Percentiles rank a stretch among this genome's conserved stretches.
Conservation (phyloP, 2,888 invertebrate species). For the Drosophila mimetica region DNA sequence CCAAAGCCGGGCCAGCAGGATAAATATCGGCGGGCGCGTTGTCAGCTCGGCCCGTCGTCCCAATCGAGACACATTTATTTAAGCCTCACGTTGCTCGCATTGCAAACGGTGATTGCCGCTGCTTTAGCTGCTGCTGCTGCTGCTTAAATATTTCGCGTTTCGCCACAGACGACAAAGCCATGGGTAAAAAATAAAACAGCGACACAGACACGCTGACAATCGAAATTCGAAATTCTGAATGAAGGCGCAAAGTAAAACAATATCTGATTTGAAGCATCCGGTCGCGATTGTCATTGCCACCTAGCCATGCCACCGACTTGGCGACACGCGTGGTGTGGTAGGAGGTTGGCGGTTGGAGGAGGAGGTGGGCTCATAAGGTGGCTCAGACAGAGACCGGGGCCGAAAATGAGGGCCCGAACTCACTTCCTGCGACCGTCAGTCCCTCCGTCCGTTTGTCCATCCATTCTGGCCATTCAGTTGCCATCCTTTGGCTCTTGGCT, state of each 20-base stretch:
- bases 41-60: constrained; percentile 25
- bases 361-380: constrained; percentile 2
- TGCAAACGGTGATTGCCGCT: constrained; percentile 56
- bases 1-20: constrained; percentile 27
- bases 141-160: constrained; percentile 54
- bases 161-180: constrained; percentile 30
- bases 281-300: constrained; percentile 84
- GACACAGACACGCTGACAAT: constrained; percentile 76
- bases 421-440: constrained; percentile 70
- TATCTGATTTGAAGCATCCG: constrained; percentile 84
- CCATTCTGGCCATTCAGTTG: constrained; percentile 48
- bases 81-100: constrained; percentile 72
- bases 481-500: constrained; percentile 42
- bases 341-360: constrained; percentile 23
- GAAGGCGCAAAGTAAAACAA: constrained; percentile 80
- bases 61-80: constrained; percentile 74
- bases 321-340: constrained; percentile 46
- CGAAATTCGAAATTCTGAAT: constrained; percentile 73
- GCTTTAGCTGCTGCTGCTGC: constrained; percentile 23
- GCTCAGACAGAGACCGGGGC: constrained; percentile 20
- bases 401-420: constrained; percentile 63
- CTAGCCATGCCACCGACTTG: constrained; percentile 66
- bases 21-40: constrained; percentile 29
- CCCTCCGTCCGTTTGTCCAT: constrained; percentile 19
- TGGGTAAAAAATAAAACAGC: constrained; percentile 34